Evolutionary conservation across 92 coral and sea anemone species (phyloP).

Genomic region (Plumapathes pennacea): DNA sequence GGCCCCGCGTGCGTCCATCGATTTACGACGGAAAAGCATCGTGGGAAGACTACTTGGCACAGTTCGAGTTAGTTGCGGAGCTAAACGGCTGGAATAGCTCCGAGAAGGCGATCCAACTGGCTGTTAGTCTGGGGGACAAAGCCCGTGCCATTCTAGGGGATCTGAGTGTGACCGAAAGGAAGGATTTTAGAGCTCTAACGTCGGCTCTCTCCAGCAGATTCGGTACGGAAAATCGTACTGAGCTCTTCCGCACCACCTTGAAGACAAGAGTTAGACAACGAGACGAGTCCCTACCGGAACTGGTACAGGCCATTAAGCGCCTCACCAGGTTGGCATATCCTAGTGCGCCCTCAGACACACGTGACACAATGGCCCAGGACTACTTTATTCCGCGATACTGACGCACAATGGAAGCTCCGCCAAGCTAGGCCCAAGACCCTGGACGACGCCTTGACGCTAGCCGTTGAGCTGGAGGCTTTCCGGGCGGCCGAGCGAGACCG

Average conservation of each 20-base stretch:
- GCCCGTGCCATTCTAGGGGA: slow-evolving; percentile 39
- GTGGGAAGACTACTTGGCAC: slow-evolving; percentile 36
- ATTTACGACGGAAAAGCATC: slow-evolving; percentile 12
- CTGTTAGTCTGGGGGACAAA: slow-evolving; percentile 21
- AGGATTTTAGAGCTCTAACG: slow-evolving; percentile 3
- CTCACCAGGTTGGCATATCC: slow-evolving; percentile 26
- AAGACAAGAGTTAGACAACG: slow-evolving; percentile 8
- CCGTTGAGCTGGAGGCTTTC: too few species aligned
- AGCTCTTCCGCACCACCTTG: slow-evolving; percentile 23
- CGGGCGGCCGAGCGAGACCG: too few species aligned
- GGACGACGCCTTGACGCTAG: too few species aligned
- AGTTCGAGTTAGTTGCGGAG: slow-evolving; percentile 19
- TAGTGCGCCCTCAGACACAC: slow-evolving; percentile 1
- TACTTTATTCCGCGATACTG: too few species aligned
- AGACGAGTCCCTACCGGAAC: slow-evolving; percentile 29
- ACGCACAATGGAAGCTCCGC: too few species aligned
- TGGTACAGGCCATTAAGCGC: slow-evolving; percentile 32
- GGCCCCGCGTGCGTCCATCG: too few species aligned
- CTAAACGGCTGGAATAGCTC: slow-evolving; percentile 16
- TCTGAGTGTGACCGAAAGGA: slow-evolving; percentile 12
- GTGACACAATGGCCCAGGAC: slow-evolving; percentile 15
- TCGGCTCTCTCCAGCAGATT: slow-evolving; percentile 11
- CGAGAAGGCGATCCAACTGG: slow-evolving; percentile 19
- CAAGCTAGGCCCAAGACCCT: too few species aligned
- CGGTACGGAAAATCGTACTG: slow-evolving; percentile 18